These are phyloP conservation scores for Drosophila ambigua DNA, from an alignment of 1,140 invertebrate genomes.

Conservation along the genomic window DNA sequence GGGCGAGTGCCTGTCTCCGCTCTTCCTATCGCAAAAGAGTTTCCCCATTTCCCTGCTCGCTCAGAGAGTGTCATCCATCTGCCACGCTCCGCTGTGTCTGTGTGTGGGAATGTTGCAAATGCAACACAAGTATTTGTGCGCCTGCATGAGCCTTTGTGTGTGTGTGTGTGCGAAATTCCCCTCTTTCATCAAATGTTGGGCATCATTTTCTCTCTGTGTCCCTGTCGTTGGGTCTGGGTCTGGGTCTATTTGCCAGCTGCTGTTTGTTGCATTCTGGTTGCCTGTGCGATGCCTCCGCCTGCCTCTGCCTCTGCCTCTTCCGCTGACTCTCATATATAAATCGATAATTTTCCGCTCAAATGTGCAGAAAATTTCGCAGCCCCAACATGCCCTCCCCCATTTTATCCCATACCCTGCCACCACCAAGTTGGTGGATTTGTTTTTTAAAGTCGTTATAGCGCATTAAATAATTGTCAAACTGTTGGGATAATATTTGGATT, in stretches of 20 bases:
- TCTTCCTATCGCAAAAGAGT: slow-evolving; percentile 17
- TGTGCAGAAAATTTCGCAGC: slow-evolving; percentile 80
- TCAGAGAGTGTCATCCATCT: slow-evolving; percentile 48
- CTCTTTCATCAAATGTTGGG: slow-evolving; percentile 52
- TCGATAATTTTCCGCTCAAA: slow-evolving; percentile 82
- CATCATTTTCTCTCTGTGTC: slow-evolving; percentile 35
- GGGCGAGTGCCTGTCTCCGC: slow-evolving; percentile 1
- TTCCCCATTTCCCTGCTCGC: slow-evolving; percentile 6
- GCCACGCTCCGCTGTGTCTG: slow-evolving; percentile 11
- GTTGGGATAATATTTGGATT: no score
- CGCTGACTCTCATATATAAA: slow-evolving; percentile 56
- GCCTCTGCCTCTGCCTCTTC: slow-evolving; percentile 7
- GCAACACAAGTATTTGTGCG: background rate
- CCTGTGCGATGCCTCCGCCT: slow-evolving; percentile 18
- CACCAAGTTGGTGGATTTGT: slow-evolving; percentile 3
- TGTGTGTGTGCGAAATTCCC: slow-evolving; percentile 26
- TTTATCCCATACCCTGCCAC: slow-evolving; percentile 6
- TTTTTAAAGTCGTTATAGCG: slow-evolving; percentile 33
- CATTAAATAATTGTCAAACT: background rate
- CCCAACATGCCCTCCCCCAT: background rate
- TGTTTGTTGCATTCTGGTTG: slow-evolving; percentile 69
- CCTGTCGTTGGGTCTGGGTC: slow-evolving; percentile 17
- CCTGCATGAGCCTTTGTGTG: background rate
- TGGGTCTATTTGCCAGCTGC: slow-evolving; percentile 66
- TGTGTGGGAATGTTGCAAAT: slow-evolving; percentile 48